Conservation (phyloP, 2,888 invertebrate genomes). For the Hemaris fuciformis region DNA sequence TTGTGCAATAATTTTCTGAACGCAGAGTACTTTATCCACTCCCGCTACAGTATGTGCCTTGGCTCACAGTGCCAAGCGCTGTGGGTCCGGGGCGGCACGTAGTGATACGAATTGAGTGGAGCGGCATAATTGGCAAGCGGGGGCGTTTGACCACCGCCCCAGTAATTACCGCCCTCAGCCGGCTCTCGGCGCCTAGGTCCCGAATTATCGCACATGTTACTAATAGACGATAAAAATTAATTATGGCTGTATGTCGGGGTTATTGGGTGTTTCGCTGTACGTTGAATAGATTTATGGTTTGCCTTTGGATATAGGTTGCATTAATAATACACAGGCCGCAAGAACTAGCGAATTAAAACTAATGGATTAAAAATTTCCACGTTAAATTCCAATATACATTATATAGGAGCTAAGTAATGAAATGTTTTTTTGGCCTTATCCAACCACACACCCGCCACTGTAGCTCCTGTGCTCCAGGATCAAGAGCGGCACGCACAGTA, state of each 20-base stretch:
- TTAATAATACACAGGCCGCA: background rate
- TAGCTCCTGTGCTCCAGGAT: too few species aligned
- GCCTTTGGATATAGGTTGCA: background rate
- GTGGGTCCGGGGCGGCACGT: conserved; percentile 16
- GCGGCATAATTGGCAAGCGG: conserved; percentile 33
- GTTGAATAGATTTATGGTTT: background rate
- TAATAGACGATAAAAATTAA: background rate
- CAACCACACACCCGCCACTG: too few species aligned
- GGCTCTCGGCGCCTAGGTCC: background rate
- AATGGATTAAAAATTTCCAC: too few species aligned
- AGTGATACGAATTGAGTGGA: conserved; percentile 35
- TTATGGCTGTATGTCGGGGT: background rate
- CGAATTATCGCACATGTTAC: conserved; percentile 2
- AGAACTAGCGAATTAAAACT: background rate
- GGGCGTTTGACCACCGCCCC: conserved; percentile 16
- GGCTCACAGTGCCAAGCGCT: background rate
- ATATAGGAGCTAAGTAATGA: too few species aligned
- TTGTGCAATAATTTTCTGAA: background rate
- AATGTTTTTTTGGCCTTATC: too few species aligned
- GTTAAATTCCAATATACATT: too few species aligned
- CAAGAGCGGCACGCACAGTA: too few species aligned
- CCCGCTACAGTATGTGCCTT: background rate
- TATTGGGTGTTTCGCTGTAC: background rate
- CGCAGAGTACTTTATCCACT: background rate
- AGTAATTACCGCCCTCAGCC: conserved; percentile 35